Conservation (phyloP, 2,888 invertebrate species). For the Catocala nupta region DNA sequence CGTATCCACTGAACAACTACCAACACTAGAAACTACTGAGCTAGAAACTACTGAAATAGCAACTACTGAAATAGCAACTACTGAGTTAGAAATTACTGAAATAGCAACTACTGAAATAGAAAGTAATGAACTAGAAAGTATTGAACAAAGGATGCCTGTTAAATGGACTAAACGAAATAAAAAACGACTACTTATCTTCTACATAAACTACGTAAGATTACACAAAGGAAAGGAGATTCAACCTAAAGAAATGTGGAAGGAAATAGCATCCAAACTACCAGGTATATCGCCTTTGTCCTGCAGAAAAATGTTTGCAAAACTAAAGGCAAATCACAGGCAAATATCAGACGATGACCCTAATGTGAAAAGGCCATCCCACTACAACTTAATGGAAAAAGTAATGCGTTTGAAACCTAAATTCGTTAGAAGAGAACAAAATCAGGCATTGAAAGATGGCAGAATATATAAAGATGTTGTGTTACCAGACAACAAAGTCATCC, state of each 20-base stretch:
- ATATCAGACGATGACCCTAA: conserved; percentile 41
- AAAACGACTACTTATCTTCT: conserved; percentile 66
- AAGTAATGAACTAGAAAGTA: neutral
- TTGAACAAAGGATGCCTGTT: conserved; percentile 20
- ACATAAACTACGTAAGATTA: conserved; percentile 70
- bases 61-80: neutral
- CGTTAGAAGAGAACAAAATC: conserved; percentile 54
- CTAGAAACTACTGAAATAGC: no score
- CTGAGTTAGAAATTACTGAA: no score
- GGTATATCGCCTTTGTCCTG: conserved; percentile 67
- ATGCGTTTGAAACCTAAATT: conserved; percentile 68
- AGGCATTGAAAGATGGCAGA: conserved; percentile 55
- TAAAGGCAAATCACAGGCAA: conserved; percentile 64
- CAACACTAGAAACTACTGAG: conserved; percentile 8
- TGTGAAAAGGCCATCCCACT: conserved; percentile 54
- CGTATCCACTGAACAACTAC: neutral
- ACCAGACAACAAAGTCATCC: conserved; percentile 63
- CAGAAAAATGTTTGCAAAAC: conserved; percentile 69
- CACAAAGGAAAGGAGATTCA: conserved; percentile 67
- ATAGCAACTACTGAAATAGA: conserved; percentile 5
- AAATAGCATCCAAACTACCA: conserved; percentile 66
- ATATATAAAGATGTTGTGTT: conserved; percentile 67
- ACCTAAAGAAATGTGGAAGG: conserved; percentile 72
- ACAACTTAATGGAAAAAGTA: conserved; percentile 66
- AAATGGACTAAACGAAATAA: conserved; percentile 74